phyloP scores from a whole-genome alignment of 64 coral and sea anemone species.

The Montipora efflorescens region DNA sequence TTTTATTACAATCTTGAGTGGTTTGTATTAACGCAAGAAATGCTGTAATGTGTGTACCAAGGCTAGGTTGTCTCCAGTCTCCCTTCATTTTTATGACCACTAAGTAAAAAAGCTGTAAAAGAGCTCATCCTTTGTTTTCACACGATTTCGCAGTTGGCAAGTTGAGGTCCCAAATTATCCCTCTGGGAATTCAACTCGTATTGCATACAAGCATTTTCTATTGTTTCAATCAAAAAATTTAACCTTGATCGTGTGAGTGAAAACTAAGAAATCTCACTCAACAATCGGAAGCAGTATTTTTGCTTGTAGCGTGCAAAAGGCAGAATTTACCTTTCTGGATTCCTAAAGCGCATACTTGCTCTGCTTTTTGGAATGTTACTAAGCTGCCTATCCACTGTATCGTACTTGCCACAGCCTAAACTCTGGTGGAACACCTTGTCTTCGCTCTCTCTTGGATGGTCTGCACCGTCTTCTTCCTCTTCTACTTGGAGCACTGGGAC shows the following conservation, averaged over 20 bases:
- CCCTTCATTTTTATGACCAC: not conserved
- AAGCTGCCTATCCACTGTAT: slow-evolving; percentile 71
- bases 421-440: slow-evolving; percentile 86
- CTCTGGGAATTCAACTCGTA: too few relatives aligned
- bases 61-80: not conserved
- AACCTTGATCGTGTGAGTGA: too few relatives aligned
- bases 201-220: too few relatives aligned
- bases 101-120: not conserved
- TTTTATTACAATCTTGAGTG: too few relatives aligned
- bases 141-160: too few relatives aligned
- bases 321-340: slow-evolving; percentile 14
- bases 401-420: slow-evolving; percentile 70
- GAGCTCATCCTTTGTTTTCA: not conserved
- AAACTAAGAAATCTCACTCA: too few relatives aligned
- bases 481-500: slow-evolving; percentile 69
- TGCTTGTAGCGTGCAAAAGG: not conserved
- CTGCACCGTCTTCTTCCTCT: slow-evolving; percentile 82
- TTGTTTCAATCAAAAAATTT: too few relatives aligned
- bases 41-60: too few relatives aligned
- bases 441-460: slow-evolving; percentile 85
- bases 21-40: too few relatives aligned
- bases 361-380: slow-evolving; percentile 42
- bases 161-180: too few relatives aligned
- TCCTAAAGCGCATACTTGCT: not conserved
- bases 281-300: not conserved